These are phyloP conservation scores for Agrilus biguttatus DNA, from an alignment of 2,888 invertebrate genomes.

Conservation along the genomic window DNA sequence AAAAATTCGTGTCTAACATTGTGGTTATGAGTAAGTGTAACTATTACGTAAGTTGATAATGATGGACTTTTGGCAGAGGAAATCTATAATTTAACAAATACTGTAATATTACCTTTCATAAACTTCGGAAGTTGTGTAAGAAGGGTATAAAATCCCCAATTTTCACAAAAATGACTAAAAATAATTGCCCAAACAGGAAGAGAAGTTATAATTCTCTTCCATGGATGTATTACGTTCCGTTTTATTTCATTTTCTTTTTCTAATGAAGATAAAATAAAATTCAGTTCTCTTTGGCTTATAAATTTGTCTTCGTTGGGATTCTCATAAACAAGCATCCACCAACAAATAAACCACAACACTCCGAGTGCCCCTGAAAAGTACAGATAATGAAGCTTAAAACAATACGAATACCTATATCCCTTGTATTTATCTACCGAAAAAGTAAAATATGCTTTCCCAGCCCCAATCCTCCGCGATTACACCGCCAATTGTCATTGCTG, in stretches of 20 bases:
- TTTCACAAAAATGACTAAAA: conserved; percentile 73
- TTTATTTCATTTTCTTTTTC: conserved; percentile 34
- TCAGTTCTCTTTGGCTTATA: conserved; percentile 57
- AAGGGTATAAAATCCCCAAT: conserved; percentile 82
- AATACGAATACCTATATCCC: not conserved
- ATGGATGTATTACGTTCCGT: conserved; percentile 49
- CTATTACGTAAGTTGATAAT: no score
- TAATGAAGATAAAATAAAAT: conserved; percentile 52
- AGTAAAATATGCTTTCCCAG: conserved; percentile 73
- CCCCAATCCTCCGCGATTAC: conserved; percentile 56
- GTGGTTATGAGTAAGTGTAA: no score
- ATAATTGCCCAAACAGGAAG: conserved; percentile 73
- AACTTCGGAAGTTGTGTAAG: conserved; percentile 73
- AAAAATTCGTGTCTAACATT: no score
- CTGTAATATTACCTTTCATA: conserved; percentile 47
- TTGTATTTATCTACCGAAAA: conserved; percentile 44
- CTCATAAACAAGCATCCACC: conserved; percentile 58
- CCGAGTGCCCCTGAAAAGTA: conserved; percentile 44
- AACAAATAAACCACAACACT: conserved; percentile 54
- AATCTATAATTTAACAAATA: no score
- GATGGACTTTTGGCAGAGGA: no score
- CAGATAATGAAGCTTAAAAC: no score
- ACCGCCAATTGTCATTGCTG: conserved; percentile 68
- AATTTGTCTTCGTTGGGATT: conserved; percentile 59
- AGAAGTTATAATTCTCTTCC: conserved; percentile 61